phyloP scores from a whole-genome alignment of 2,888 invertebrate species.

The Sicus ferrugineus region DNA sequence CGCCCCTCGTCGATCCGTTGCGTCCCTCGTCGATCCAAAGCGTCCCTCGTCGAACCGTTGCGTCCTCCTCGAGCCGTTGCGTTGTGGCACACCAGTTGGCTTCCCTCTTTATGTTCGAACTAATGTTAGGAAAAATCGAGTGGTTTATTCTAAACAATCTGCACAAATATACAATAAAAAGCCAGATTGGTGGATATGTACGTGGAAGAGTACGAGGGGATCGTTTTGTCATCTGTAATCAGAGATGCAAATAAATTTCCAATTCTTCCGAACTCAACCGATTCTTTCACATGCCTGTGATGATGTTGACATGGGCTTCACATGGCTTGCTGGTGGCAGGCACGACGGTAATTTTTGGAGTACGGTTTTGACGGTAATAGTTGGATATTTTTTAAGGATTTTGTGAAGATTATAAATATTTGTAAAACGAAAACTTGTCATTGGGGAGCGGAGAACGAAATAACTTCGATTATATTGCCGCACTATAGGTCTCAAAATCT shows the following conservation, averaged over 20 bases:
- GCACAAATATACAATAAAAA: not conserved
- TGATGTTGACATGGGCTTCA: not conserved
- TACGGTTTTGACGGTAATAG: too few relatives aligned
- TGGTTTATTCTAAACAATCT: slow-evolving; percentile 6
- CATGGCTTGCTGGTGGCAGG: not conserved
- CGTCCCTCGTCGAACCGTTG: not conserved
- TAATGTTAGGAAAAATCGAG: slow-evolving; percentile 26
- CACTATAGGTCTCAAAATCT: not conserved
- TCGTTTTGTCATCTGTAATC: slow-evolving; percentile 16
- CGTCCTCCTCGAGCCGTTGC: too few relatives aligned
- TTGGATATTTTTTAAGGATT: too few relatives aligned
- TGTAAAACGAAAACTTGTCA: too few relatives aligned
- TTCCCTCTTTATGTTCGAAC: slow-evolving; percentile 18
- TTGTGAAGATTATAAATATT: too few relatives aligned
- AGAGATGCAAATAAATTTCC: slow-evolving; percentile 16
- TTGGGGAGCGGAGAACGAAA: too few relatives aligned
- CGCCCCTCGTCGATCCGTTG: not conserved
- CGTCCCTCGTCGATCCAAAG: too few relatives aligned
- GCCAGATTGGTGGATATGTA: not conserved
- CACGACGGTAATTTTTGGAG: too few relatives aligned
- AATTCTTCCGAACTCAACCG: not conserved
- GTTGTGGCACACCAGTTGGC: not conserved
- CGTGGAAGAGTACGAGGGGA: not conserved
- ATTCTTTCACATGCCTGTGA: too few relatives aligned
- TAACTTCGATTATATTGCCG: too few relatives aligned